Percentiles rank a stretch among this genome's conserved stretches.
Evolutionary conservation across 2,113 vertebrate genomes (phyloP).

Genomic region (Prietella phreatophila): DNA sequence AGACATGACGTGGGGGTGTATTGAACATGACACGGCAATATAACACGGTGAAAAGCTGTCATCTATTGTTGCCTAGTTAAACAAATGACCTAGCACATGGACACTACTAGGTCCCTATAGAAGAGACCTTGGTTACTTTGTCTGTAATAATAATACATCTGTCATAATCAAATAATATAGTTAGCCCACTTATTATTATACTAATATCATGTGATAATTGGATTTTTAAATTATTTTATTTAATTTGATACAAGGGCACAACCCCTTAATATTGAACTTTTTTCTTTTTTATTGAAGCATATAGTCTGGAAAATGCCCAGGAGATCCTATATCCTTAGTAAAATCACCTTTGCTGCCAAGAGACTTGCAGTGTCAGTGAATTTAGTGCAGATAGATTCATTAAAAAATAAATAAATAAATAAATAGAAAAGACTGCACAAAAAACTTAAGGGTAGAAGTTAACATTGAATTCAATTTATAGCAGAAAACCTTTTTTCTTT

Average conservation of each 20-base stretch:
- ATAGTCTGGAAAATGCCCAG: not conserved
- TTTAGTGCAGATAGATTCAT: not conserved
- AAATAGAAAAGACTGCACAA: not conserved
- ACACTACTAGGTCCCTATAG: not conserved
- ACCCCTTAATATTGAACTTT: not conserved
- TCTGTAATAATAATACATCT: not conserved
- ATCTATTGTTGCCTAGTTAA: not conserved
- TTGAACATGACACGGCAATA: not conserved
- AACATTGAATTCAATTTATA: not conserved
- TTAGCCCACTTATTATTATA: not conserved
- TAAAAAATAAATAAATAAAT: not conserved
- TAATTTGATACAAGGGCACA: not conserved
- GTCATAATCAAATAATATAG: not conserved
- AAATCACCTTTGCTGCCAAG: not conserved
- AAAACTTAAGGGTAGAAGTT: not conserved
- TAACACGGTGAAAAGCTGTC: not conserved
- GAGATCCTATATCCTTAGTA: not conserved
- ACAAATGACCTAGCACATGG: not conserved
- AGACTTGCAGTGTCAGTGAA: not conserved
- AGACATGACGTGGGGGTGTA: conserved; percentile 10
- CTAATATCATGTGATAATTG: not conserved
- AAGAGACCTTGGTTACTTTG: not conserved
- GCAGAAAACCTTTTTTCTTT: not conserved
- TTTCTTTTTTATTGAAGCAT: not conserved
- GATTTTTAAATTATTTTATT: not conserved